Evolutionary conservation across 2,113 vertebrate genomes (phyloP).

Genomic region (Cynopterus brachyotis): DNA sequence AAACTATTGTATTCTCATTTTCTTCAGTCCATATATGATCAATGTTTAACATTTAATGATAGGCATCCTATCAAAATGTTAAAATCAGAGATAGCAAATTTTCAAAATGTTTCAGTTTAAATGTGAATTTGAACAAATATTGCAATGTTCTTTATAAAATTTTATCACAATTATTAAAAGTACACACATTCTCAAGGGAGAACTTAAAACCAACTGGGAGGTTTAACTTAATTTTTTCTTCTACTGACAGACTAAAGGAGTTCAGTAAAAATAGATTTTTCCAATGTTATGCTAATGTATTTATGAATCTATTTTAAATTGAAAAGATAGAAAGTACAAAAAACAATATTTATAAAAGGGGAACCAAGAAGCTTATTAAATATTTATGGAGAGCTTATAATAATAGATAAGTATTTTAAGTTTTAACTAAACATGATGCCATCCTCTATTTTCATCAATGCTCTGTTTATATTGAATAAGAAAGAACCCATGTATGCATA

Average conservation of each 20-base stretch:
- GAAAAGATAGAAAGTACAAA: slow-evolving; percentile 18
- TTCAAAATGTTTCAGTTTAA: neutral
- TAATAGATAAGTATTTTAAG: neutral
- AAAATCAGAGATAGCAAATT: neutral
- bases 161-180: neutral
- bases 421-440: neutral
- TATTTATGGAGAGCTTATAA: neutral
- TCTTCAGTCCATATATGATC: neutral
- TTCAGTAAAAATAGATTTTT: slow-evolving; percentile 27
- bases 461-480: neutral
- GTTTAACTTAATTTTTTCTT: neutral
- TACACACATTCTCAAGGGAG: neutral
- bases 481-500: neutral
- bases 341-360: neutral
- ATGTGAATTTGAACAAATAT: slow-evolving; percentile 2
- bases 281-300: slow-evolving; percentile 5
- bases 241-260: neutral
- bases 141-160: neutral
- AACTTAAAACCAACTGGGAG: neutral
- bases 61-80: neutral
- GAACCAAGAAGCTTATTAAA: neutral
- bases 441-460: neutral
- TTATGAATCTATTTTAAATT: slow-evolving; percentile 35
- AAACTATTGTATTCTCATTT: neutral
- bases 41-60: neutral